These are phyloP conservation scores for Urocyon cinereoargenteus DNA, from an alignment of 2,797 vertebrate genomes.

Conservation along the genomic window DNA sequence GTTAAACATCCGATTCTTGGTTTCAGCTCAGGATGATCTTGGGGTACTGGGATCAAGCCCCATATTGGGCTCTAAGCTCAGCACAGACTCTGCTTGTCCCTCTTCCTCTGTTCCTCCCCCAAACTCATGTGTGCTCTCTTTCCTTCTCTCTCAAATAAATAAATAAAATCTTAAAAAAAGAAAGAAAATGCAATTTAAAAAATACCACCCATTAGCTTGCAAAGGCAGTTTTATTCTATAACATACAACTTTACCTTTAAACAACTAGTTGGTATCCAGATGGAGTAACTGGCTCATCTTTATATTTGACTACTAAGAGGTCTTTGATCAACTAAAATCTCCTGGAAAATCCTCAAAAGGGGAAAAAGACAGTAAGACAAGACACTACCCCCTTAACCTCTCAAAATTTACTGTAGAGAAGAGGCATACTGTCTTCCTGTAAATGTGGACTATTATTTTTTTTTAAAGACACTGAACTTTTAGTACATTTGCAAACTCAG, in stretches of 20 bases:
- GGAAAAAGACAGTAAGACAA: background rate
- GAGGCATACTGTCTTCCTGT: background rate
- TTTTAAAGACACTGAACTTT: background rate
- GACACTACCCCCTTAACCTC: background rate
- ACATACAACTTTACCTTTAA: background rate
- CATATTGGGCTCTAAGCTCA: background rate
- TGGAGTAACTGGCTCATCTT: background rate
- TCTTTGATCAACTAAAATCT: background rate
- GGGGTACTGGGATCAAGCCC: background rate
- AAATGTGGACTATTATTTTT: background rate
- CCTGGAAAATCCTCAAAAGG: background rate
- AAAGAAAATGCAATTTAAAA: background rate
- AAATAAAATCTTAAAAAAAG: background rate
- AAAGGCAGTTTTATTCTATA: constrained; percentile 8
- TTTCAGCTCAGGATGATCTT: background rate
- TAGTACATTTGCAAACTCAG: background rate
- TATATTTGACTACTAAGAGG: background rate
- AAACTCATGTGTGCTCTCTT: background rate
- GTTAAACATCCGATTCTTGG: background rate
- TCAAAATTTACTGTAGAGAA: background rate
- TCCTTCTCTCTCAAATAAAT: background rate
- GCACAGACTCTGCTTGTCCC: background rate
- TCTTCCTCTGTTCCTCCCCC: background rate
- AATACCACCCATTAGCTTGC: background rate
- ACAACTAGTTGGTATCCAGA: background rate